A percentile compares a stretch with the other conserved stretches of the same genome.
Conservation (phyloP, 2,797 vertebrate genomes). For the Rhynchonycteris naso region DNA sequence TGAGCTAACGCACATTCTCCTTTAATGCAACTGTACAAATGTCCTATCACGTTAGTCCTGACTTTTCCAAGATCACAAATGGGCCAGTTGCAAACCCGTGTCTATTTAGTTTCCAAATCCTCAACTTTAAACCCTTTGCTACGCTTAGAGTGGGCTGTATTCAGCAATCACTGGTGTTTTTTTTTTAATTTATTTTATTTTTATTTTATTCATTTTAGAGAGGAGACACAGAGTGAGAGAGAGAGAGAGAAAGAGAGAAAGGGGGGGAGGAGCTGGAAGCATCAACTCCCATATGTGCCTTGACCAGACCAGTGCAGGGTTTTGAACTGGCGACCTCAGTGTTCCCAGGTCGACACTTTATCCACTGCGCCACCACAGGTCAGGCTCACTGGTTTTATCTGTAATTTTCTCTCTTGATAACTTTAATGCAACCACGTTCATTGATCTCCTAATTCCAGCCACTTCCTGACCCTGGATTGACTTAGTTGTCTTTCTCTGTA, state of each 20-base stretch:
- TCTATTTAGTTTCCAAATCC: not conserved
- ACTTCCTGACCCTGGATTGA: not conserved
- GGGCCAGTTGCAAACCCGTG: not conserved
- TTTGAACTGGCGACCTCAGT: too few species aligned
- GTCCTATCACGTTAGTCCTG: not conserved
- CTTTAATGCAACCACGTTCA: not conserved
- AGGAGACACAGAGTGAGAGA: too few species aligned
- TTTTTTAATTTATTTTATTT: too few species aligned
- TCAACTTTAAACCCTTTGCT: not conserved
- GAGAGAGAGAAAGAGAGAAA: too few species aligned
- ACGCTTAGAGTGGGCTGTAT: rapidly evolving
- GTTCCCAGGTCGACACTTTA: too few species aligned
- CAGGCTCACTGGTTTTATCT: not conserved
- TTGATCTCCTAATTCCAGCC: not conserved
- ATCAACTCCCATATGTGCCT: too few species aligned
- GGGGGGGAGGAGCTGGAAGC: too few species aligned
- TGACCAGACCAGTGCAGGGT: too few species aligned
- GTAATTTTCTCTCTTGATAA: not conserved
- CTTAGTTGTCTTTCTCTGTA: not conserved
- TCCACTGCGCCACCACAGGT: too few species aligned
- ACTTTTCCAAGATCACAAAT: not conserved
- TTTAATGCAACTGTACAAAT: not conserved
- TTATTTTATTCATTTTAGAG: too few species aligned
- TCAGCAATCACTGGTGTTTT: not conserved
- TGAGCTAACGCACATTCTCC: not conserved